Evolutionary conservation across 2,797 vertebrate genomes (phyloP), one percentile per base, ranked within the genome.

Genomic region (Threskiornis aethiopicus): DNA sequence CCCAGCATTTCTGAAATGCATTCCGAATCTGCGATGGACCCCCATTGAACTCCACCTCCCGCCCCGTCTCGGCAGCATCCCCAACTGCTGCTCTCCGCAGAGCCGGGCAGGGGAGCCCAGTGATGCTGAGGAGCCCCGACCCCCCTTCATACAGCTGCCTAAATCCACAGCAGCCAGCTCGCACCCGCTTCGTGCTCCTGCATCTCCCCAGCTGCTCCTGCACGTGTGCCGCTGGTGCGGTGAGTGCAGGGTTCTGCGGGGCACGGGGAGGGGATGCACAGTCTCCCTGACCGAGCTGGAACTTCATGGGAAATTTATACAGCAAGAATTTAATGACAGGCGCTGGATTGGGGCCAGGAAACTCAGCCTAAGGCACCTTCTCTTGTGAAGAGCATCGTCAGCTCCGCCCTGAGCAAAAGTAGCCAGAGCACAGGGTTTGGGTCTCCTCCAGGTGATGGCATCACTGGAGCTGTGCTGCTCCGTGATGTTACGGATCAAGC

Each of bases 401-500:
- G 26, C 83, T 41, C 35, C 3, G 1, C 62, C 59, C 24, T 39
- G 76, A 71, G 29, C 26, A 11, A 1, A 47, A 72, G 44, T 4
- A 75, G 33, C 71, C 14, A 0, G 41, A 4, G 61, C 9, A 3
- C 10, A 6, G 61, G 42, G 17, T 22, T 25, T 69, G 66, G 33
- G n/a, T 35, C 42, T 39, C 78, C 29, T 54, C 72, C 51, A 52
- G 58, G 28, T 13, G 65, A 11, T 81, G 87, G 66, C 71, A 15
- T 46, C 0, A 0, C 73, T n/a, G 73, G 47, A 67, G 70, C 61
- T 46, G 33, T 22, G 61, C 52, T 80, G 72, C 47, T 90, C 31
- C 1, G 0, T 28, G 44, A 11, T 1, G 10, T 5, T 1, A 8
- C 0, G 11, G 37, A 19, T 89, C 6, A 1, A 42, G 35, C 59